Evolutionary conservation across 1,140 invertebrate genomes (phyloP), one percentile per base, ranked within the genome.

Genomic region (Plutomurus gul): DNA sequence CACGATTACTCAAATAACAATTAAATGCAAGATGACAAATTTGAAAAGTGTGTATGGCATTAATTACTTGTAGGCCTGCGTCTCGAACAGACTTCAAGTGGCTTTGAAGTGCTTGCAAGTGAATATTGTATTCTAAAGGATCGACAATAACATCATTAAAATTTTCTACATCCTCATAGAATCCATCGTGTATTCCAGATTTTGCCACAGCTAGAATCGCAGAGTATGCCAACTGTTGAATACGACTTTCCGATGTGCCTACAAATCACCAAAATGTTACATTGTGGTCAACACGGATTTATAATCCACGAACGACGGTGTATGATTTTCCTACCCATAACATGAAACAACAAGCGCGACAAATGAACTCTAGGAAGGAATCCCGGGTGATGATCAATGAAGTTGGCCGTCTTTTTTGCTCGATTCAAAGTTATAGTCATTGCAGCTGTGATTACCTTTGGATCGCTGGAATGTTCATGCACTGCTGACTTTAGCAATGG

Each of bases 291-390:
- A 18, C 27, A 27, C 1, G 13, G 33, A 33, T 39, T 74, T 4
- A 46, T 37, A 3, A 76, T 49, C 0, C 6, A 74, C 10, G n/a
- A n/a, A n/a, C n/a, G n/a, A n/a, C 16, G 75, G 30, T 20, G 6
- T 43, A 75, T 51, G 16, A 30, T 75, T 0, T 40, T 36, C 87
- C 89, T 85, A 90, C 92, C 91, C 83, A 96, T 94, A 5, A 97
- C 87, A 79, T 95, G 89, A 40, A 97, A 90, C 10, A 97, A 87
- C 18, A 96, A 86, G 51, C 91, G 87, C 82, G 96, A 92, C 89
- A 98, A 93, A 77, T 94, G 91, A 83, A 91, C 90, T 51, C 92
- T 88, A 4, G 96, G 96, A 79, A 97, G 88, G 47, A 93, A 89
- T 20, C 22, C 56, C 13, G 70, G 16, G 25, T 27, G 51, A 33